Conservation (phyloP, 2,888 invertebrate genomes). For the Phyto melanocephala region DNA sequence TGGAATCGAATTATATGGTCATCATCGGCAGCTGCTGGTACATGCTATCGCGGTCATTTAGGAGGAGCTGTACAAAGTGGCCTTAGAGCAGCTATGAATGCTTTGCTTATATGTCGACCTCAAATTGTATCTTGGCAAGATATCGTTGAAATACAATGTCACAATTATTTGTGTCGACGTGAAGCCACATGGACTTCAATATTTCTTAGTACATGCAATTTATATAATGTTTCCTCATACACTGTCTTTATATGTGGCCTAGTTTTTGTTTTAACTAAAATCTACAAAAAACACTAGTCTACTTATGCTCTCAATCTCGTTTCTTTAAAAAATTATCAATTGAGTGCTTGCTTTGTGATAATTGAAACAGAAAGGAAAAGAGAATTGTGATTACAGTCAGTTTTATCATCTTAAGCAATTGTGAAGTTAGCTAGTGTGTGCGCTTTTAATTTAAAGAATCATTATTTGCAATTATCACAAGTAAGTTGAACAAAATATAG, state of each 20-base stretch:
- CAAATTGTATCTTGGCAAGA: conserved; percentile 76
- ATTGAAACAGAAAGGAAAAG: background rate
- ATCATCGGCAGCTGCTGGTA: conserved; percentile 73
- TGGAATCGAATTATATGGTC: conserved; percentile 77
- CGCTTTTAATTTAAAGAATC: background rate
- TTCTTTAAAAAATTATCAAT: background rate
- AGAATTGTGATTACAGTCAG: background rate
- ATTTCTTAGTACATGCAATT: conserved; percentile 72
- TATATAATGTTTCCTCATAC: conserved; percentile 75
- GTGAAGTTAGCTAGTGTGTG: background rate
- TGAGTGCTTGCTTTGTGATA: background rate
- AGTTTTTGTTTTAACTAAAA: conserved; percentile 66
- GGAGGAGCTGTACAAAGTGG: conserved; percentile 78
- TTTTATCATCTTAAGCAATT: background rate
- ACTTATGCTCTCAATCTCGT: background rate
- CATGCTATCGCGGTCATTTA: conserved; percentile 74
- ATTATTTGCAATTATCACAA: conserved; percentile 45
- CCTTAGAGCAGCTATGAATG: conserved; percentile 74
- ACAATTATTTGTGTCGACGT: conserved; percentile 42
- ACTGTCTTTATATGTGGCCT: conserved; percentile 68
- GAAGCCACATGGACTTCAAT: conserved; percentile 58
- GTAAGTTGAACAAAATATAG: background rate
- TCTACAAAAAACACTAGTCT: conserved; percentile 55
- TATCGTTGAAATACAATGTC: conserved; percentile 71
- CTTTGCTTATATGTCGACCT: conserved; percentile 73